Evolutionary conservation across 2,113 vertebrate genomes (phyloP).

Genomic region (Etia nguti): DNA sequence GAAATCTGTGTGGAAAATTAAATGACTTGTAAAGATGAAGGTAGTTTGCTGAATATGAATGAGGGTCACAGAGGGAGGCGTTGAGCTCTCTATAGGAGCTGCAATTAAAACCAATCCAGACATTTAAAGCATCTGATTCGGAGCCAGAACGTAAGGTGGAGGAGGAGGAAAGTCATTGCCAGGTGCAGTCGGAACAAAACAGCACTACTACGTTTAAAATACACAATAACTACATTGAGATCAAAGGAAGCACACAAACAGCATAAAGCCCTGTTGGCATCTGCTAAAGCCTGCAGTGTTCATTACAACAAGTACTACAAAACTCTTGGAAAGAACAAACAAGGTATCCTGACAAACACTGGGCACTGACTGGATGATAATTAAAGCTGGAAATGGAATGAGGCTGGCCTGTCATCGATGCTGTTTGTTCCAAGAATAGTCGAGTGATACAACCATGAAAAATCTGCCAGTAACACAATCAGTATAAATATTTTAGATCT

Average conservation of each 20-base stretch:
- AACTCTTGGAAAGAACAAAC: background rate
- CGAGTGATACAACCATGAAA: background rate
- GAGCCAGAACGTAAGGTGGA: background rate
- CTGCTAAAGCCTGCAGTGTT: background rate
- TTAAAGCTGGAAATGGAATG: background rate
- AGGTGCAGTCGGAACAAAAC: background rate
- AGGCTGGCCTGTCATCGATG: background rate
- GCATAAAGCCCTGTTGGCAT: background rate
- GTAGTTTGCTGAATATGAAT: slow-evolving; percentile 3
- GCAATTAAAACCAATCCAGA: slow-evolving; percentile 6
- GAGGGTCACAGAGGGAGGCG: background rate
- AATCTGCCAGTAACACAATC: background rate
- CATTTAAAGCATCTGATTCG: background rate
- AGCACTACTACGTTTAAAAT: background rate
- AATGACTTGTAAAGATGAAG: slow-evolving; percentile 1
- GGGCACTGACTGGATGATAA: background rate
- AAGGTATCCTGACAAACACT: background rate
- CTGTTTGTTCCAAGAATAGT: background rate
- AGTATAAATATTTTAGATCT: background rate
- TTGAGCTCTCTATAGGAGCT: background rate
- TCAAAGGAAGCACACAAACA: background rate
- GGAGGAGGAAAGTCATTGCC: background rate
- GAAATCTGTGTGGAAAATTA: slow-evolving; percentile 1
- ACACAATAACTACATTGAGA: background rate
- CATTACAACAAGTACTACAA: background rate